Percentiles rank a stretch among this genome's conserved stretches.
Conservation (phyloP, 2,113 vertebrate species). For the Passer domesticus region DNA sequence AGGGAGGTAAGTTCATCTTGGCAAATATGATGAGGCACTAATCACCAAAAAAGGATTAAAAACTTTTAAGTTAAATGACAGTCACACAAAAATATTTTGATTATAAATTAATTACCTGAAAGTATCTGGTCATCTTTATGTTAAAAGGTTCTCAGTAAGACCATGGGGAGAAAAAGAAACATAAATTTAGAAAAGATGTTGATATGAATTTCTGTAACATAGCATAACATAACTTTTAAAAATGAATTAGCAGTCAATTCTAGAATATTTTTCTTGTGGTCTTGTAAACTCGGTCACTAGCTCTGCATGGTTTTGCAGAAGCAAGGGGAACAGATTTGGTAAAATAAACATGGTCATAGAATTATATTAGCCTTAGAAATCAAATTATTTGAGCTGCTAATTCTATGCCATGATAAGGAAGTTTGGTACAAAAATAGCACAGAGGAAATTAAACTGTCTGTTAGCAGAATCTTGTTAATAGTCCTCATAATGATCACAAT, state of each 20-base stretch:
- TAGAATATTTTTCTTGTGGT: neutral
- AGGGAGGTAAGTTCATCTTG: neutral
- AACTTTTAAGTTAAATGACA: neutral
- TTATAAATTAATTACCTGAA: neutral
- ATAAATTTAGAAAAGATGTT: neutral
- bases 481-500: neutral
- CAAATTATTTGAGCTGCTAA: constrained; percentile 8
- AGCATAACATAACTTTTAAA: neutral
- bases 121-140: neutral
- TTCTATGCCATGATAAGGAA: constrained; percentile 51
- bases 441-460: neutral
- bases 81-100: neutral
- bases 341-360: constrained; percentile 63
- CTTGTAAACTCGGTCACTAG: constrained; percentile 69
- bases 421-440: neutral
- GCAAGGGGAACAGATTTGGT: constrained; percentile 74
- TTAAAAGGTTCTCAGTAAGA: neutral
- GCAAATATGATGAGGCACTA: neutral
- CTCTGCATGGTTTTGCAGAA: constrained; percentile 67
- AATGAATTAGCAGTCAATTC: neutral
- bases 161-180: neutral
- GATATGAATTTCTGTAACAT: neutral
- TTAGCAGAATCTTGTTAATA: neutral
- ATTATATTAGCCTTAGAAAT: constrained; percentile 34
- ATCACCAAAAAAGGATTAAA: neutral